Conservation (phyloP, 2,888 invertebrate species). For the Pyrgus malvae region DNA sequence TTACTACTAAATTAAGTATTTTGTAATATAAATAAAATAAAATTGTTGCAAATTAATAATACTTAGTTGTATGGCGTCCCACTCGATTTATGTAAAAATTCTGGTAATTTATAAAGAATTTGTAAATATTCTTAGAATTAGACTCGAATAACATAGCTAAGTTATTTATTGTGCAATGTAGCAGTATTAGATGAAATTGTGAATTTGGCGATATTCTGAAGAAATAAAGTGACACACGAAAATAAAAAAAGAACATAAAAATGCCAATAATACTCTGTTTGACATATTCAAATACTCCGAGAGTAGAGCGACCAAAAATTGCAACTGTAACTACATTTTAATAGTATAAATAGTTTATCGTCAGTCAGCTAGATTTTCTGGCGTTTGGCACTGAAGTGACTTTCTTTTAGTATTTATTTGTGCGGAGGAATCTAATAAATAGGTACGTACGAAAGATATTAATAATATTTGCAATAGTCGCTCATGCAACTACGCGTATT, state of each 20-base stretch:
- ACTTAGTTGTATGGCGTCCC: constrained; percentile 16
- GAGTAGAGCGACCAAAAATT: too few relatives aligned
- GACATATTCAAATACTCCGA: not conserved
- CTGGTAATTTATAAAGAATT: constrained; percentile 39
- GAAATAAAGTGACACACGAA: constrained; percentile 26
- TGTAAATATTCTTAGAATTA: constrained; percentile 42
- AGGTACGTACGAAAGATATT: too few relatives aligned
- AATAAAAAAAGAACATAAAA: constrained; percentile 10
- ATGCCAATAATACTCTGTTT: not conserved
- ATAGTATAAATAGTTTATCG: too few relatives aligned
- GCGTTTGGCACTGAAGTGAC: too few relatives aligned
- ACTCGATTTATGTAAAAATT: constrained; percentile 53
- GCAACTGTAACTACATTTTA: too few relatives aligned
- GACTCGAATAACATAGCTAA: constrained; percentile 56
- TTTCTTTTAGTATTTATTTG: too few relatives aligned
- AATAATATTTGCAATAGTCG: too few relatives aligned
- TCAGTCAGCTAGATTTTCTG: too few relatives aligned
- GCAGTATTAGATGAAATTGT: constrained; percentile 69
- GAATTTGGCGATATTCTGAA: constrained; percentile 52
- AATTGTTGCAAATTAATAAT: constrained; percentile 12
- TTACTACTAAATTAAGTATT: constrained; percentile 19
- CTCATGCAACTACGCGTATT: too few relatives aligned
- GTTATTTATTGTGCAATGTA: constrained; percentile 82
- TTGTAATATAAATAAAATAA: constrained; percentile 13
- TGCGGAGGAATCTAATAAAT: too few relatives aligned